Conservation (phyloP, 2,888 invertebrate genomes). For the Sepioteuthis lessoniana region DNA sequence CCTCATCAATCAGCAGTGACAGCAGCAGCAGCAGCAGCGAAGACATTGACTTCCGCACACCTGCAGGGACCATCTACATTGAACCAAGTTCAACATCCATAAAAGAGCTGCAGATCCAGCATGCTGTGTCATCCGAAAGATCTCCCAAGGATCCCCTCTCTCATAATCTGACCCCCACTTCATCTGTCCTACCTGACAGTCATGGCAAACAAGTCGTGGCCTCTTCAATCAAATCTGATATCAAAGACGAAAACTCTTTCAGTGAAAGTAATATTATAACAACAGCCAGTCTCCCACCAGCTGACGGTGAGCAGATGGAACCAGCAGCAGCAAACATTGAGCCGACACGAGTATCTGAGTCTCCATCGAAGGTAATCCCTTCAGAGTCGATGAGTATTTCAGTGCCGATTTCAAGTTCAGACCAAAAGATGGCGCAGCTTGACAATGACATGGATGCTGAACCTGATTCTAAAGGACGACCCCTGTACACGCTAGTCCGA, state of each 20-base stretch:
- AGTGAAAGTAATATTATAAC: constrained; percentile 38
- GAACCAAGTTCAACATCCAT: constrained; percentile 44
- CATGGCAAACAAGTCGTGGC: background rate
- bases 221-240: background rate
- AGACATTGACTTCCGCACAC: constrained; percentile 46
- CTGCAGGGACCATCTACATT: constrained; percentile 38
- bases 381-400: background rate
- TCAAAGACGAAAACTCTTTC: background rate
- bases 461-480: constrained; percentile 2
- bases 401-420: background rate
- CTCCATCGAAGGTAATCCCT: background rate
- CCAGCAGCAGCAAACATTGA: background rate
- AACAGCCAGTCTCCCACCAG: background rate
- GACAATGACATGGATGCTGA: background rate
- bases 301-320: background rate
- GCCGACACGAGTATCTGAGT: constrained; percentile 6
- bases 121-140: background rate
- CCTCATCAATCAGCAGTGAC: background rate
- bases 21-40: background rate
- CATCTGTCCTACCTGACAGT: background rate
- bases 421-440: background rate
- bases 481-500: constrained; percentile 47
- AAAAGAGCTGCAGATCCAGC: background rate
- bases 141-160: background rate
- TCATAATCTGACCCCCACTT: background rate